Evolutionary conservation across 2,113 vertebrate genomes (phyloP), one percentile per base, ranked within the genome.

Genomic region (Chunga burmeisteri): DNA sequence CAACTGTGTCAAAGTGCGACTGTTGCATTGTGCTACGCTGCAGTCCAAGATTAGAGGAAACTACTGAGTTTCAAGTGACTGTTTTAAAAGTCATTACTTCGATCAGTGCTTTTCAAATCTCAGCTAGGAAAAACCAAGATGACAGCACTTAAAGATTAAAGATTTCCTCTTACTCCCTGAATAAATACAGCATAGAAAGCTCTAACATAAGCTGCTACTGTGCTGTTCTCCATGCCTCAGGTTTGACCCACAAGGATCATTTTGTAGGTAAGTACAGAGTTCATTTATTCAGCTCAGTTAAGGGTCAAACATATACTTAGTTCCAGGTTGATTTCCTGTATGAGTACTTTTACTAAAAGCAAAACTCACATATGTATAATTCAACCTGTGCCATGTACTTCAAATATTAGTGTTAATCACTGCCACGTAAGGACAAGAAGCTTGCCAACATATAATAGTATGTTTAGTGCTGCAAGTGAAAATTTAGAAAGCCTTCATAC

Each of bases 1-100:
- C 40, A 55, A 47, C 5, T 0, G 0, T 17, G 38, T 30, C 73
- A 55, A 85, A 74, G 53, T 6, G 6, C 4, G 3, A 7, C 8
- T 55, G 16, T 2, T 62, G 27, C 20, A 7, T 14, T 81, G 74
- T 61, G 52, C 42, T 27, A n/a, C 2, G 1, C 32, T 52, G 38
- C 61, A 56, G 52, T 4, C 2, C 52, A 56, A 80, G n/a, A 63
- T 47, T 16, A 71, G 25, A 58, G 13, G 19, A 52, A 92, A 70
- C 29, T 16, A 68, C 14, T 1, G 21, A 91, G 32, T 58, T 91
- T 90, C 78, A 61, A 72, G 21, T 4, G 3, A 59, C 18, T 62
- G 32, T 58, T 83, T 74, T 34, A 81, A 18, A 90, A 93, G 72
- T 59, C 79, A 16, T 16, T 3, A 47, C 47, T 93, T 86, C 0